Percentiles rank a stretch among this genome's conserved stretches.
phyloP scores from a whole-genome alignment of 2,888 invertebrate species.

The Carabus problematicus region DNA sequence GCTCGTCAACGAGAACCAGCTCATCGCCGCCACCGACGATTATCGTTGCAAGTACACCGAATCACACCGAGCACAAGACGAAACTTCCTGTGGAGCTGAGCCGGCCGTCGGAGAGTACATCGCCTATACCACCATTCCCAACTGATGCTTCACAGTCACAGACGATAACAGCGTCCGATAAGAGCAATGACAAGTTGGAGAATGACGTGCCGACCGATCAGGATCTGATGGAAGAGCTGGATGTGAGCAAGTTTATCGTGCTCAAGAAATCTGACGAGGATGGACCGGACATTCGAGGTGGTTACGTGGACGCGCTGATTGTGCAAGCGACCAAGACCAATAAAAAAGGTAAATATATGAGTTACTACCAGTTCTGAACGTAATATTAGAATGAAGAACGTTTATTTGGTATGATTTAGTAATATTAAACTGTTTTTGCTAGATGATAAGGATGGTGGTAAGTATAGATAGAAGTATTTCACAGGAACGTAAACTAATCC shows the following conservation, averaged over 20 bases:
- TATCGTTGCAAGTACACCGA: not conserved
- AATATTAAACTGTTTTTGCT: conserved; percentile 31
- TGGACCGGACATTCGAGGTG: conserved; percentile 91
- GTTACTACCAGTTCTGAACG: not conserved
- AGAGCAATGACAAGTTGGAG: conserved; percentile 48
- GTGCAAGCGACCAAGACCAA: conserved; percentile 96
- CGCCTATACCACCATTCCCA: conserved; percentile 48
- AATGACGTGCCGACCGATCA: conserved; percentile 52
- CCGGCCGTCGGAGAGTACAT: conserved; percentile 49
- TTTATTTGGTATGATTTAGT: conserved; percentile 6
- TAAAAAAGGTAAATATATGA: conserved; percentile 67
- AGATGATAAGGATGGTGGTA: conserved; percentile 63
- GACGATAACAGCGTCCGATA: conserved; percentile 37
- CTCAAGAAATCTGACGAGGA: conserved; percentile 83
- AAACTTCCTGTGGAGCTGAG: not conserved
- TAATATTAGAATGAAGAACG: conserved; percentile 1
- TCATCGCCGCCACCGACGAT: conserved; percentile 56
- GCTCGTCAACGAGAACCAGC: conserved; percentile 61
- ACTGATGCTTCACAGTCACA: conserved; percentile 30
- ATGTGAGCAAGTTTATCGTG: conserved; percentile 80
- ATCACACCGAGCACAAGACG: conserved; percentile 1
- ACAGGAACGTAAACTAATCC: no score
- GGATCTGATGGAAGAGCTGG: conserved; percentile 79
- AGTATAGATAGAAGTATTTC: no score
- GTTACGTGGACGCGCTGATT: conserved; percentile 91